Evolutionary conservation across 2,888 invertebrate species (phyloP).

Genomic region (Anagyrus pseudococci): DNA sequence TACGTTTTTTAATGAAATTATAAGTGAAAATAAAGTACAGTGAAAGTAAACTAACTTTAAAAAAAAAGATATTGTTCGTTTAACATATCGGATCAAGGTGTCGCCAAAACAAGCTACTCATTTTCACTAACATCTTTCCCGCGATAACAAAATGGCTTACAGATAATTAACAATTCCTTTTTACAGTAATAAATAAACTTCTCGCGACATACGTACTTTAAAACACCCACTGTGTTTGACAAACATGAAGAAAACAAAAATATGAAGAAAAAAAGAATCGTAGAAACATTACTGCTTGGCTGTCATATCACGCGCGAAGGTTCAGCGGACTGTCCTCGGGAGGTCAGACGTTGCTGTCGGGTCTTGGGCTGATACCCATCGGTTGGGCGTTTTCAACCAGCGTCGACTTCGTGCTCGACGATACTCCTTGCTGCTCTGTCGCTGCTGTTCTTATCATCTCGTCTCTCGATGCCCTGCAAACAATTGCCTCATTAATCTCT

Average conservation of each 20-base stretch:
- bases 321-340: slow-evolving; percentile 22
- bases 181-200: slow-evolving; percentile 31
- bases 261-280: slow-evolving; percentile 21
- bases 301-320: slow-evolving; percentile 17
- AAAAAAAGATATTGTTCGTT: too few relatives aligned
- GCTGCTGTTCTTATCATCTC: slow-evolving; percentile 78
- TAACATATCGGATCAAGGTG: too few relatives aligned
- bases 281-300: slow-evolving; percentile 22
- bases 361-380: slow-evolving; percentile 73
- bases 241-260: neutral
- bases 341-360: slow-evolving; percentile 73
- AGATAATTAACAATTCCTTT: slow-evolving; percentile 9
- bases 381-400: slow-evolving; percentile 85
- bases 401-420: slow-evolving; percentile 72
- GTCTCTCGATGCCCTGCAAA: slow-evolving; percentile 75
- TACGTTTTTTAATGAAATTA: too few relatives aligned
- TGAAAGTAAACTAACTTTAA: too few relatives aligned
- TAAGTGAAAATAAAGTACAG: too few relatives aligned
- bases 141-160: slow-evolving; percentile 7
- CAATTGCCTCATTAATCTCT: too few relatives aligned
- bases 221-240: slow-evolving; percentile 8
- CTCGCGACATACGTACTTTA: slow-evolving; percentile 20
- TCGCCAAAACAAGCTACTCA: too few relatives aligned
- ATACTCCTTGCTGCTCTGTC: slow-evolving; percentile 49
- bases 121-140: slow-evolving; percentile 14